These are phyloP conservation scores for Pecten maximus DNA, from an alignment of 2,888 invertebrate species.

Conservation along the genomic window DNA sequence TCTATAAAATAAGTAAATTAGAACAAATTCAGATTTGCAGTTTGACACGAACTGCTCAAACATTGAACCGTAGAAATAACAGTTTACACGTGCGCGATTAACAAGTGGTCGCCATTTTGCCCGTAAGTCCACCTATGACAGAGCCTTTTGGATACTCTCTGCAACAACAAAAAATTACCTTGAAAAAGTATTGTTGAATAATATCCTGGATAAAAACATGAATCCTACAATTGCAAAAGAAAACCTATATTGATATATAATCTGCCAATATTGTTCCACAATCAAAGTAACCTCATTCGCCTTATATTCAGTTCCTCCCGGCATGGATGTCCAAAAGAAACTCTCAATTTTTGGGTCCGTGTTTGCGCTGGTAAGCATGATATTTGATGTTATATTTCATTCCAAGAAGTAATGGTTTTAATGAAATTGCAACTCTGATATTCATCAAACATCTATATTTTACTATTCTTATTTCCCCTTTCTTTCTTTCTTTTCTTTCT, in stretches of 20 bases:
- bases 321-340: background rate
- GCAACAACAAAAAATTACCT: too few relatives aligned
- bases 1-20: too few relatives aligned
- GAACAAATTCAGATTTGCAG: too few relatives aligned
- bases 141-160: too few relatives aligned
- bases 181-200: too few relatives aligned
- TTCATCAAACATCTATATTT: background rate
- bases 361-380: background rate
- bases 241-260: background rate
- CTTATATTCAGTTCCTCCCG: background rate
- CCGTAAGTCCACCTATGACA: too few relatives aligned
- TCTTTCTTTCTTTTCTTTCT: background rate
- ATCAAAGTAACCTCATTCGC: background rate
- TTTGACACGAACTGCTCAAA: too few relatives aligned
- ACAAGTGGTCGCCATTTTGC: too few relatives aligned
- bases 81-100: too few relatives aligned
- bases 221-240: too few relatives aligned
- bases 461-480: background rate
- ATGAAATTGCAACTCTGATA: background rate
- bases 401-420: background rate
- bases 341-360: background rate
- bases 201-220: too few relatives aligned
- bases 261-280: background rate
- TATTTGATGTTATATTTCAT: background rate
- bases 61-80: too few relatives aligned